phyloP scores from a whole-genome alignment of 92 coral and sea anemone species.

The Epizoanthus fatuus region DNA sequence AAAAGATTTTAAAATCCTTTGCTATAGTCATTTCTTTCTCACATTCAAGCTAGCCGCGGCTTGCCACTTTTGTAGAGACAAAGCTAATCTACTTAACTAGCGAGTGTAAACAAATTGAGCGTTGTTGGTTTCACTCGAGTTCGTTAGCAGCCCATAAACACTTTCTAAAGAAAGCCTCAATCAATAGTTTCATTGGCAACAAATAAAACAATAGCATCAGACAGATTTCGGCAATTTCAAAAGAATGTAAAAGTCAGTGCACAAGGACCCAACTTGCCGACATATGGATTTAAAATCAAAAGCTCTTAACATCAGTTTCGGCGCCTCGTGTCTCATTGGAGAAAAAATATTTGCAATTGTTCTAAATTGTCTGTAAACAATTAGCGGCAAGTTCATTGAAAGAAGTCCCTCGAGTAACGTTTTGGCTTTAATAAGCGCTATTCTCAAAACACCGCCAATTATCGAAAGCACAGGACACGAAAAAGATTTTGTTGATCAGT shows the following conservation, averaged over 20 bases:
- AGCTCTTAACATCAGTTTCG: neutral
- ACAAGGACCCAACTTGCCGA: neutral
- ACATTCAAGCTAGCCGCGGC: constrained; percentile 18
- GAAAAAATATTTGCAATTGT: constrained; percentile 7
- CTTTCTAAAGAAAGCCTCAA: neutral
- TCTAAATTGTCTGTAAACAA: neutral
- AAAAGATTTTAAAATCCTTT: neutral
- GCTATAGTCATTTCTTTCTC: neutral
- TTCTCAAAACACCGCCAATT: neutral
- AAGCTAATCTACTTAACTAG: constrained; percentile 21
- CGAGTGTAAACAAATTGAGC: constrained; percentile 17
- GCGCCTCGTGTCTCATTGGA: neutral
- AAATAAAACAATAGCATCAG: neutral
- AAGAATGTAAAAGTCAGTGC: neutral
- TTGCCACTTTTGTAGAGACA: neutral
- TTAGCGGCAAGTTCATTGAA: neutral
- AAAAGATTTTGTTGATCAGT: neutral
- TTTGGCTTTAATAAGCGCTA: neutral
- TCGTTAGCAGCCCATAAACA: constrained; percentile 34
- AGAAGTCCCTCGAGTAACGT: constrained; percentile 9
- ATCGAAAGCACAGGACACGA: neutral
- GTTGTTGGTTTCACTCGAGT: constrained; percentile 5
- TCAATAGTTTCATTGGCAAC: neutral
- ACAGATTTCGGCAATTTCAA: constrained; percentile 13
- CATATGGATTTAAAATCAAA: neutral